phyloP scores from a whole-genome alignment of 2,797 vertebrate genomes.

The Pelodytes ibericus region DNA sequence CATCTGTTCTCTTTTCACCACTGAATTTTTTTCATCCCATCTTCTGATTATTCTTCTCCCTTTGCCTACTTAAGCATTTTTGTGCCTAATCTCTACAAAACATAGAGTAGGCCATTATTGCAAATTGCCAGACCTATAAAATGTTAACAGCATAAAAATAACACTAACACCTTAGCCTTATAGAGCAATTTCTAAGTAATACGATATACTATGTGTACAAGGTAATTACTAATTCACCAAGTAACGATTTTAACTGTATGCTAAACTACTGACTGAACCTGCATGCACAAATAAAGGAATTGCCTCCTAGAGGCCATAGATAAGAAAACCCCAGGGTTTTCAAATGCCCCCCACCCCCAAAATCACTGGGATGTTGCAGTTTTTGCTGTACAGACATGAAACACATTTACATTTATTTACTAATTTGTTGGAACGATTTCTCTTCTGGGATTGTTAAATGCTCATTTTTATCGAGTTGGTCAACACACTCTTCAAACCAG shows the following conservation, averaged over 20 bases:
- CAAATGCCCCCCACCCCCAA: too few species aligned
- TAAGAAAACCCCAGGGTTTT: too few species aligned
- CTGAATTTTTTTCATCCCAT: constrained; percentile 20
- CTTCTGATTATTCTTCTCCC: neutral
- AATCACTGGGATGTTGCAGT: neutral
- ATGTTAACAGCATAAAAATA: neutral
- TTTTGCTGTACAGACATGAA: neutral
- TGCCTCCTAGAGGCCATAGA: neutral
- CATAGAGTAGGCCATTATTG: neutral
- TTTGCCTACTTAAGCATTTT: neutral
- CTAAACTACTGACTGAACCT: neutral
- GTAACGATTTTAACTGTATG: neutral
- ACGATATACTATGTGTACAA: neutral
- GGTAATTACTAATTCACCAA: neutral
- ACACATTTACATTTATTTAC: neutral
- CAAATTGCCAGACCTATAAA: neutral
- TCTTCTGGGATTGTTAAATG: too few species aligned
- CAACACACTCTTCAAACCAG: neutral
- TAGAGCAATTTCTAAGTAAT: neutral
- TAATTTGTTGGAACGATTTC: too few species aligned
- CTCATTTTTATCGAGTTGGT: neutral
- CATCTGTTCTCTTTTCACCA: constrained; percentile 21
- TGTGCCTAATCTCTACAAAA: neutral
- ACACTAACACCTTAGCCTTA: neutral
- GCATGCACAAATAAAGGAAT: neutral